These are phyloP conservation scores for Bufo bufo DNA, from an alignment of 2,113 vertebrate genomes.

Conservation along the genomic window DNA sequence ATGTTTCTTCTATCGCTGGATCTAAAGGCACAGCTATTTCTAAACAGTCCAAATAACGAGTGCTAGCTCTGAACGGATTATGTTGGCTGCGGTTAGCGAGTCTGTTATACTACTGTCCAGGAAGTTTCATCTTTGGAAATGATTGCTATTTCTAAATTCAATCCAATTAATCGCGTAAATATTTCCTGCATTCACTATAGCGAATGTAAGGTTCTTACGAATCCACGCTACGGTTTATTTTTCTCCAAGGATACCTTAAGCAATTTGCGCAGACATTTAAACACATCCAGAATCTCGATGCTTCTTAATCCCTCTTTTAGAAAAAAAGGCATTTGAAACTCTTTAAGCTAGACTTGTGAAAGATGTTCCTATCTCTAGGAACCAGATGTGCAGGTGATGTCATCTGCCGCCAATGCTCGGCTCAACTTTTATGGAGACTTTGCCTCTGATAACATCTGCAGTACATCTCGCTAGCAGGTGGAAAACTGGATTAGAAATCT, in stretches of 20 bases:
- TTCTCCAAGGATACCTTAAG: not conserved
- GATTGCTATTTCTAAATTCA: not conserved
- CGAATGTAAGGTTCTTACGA: not conserved
- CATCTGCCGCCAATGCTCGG: conserved; percentile 17
- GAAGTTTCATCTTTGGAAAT: not conserved
- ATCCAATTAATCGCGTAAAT: conserved; percentile 2
- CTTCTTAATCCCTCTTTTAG: not conserved
- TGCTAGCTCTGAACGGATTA: not conserved
- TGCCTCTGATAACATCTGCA: conserved; percentile 22
- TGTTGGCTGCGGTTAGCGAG: not conserved
- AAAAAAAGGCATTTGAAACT: conserved; percentile 10
- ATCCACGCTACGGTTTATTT: not conserved
- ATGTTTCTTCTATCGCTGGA: not conserved
- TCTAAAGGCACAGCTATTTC: not conserved
- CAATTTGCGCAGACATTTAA: conserved; percentile 37
- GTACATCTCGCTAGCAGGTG: not conserved
- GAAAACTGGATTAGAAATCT: not conserved
- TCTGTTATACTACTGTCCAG: not conserved
- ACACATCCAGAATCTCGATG: not conserved
- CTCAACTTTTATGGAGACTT: conserved; percentile 11
- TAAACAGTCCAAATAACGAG: not conserved
- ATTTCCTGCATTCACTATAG: not conserved
- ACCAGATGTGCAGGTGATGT: conserved; percentile 25
- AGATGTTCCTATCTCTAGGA: conserved; percentile 27
- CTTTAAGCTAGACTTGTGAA: conserved; percentile 6